phyloP scores from a whole-genome alignment of 2,888 invertebrate genomes.

The Anthrax anthrax region DNA sequence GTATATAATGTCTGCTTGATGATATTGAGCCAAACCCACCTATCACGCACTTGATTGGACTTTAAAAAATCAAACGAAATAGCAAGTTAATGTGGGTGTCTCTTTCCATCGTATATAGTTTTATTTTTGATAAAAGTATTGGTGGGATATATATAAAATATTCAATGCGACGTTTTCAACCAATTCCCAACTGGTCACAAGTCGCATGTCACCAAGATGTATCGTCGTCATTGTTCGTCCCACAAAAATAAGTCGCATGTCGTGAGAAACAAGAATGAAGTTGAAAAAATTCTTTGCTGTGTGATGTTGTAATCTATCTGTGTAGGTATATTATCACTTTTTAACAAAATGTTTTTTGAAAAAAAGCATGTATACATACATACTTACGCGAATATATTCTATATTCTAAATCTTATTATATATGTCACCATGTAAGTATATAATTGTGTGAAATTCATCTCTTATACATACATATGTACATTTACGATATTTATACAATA shows the following conservation, averaged over 20 bases:
- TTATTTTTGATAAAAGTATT: not conserved
- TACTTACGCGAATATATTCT: no score
- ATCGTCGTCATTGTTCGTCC: conserved; percentile 15
- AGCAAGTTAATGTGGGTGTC: not conserved
- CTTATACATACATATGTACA: no score
- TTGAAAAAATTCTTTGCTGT: no score
- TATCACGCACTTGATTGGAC: conserved; percentile 10
- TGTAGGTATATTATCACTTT: no score
- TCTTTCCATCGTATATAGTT: not conserved
- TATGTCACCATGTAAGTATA: no score
- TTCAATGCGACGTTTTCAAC: conserved; percentile 7
- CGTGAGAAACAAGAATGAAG: no score
- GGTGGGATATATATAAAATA: conserved; percentile 3
- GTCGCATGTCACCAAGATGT: conserved; percentile 18
- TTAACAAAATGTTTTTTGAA: no score
- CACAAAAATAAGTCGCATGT: not conserved
- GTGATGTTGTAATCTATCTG: no score
- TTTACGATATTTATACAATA: no score
- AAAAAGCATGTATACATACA: no score
- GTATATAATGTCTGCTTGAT: not conserved
- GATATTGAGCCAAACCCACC: conserved; percentile 1
- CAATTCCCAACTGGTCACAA: conserved; percentile 19
- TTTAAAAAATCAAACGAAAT: conserved; percentile 3
- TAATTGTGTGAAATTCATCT: no score
- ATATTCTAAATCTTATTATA: no score